Conservation (phyloP, 1,140 invertebrate species). For the Caenorhabditis latens region DNA sequence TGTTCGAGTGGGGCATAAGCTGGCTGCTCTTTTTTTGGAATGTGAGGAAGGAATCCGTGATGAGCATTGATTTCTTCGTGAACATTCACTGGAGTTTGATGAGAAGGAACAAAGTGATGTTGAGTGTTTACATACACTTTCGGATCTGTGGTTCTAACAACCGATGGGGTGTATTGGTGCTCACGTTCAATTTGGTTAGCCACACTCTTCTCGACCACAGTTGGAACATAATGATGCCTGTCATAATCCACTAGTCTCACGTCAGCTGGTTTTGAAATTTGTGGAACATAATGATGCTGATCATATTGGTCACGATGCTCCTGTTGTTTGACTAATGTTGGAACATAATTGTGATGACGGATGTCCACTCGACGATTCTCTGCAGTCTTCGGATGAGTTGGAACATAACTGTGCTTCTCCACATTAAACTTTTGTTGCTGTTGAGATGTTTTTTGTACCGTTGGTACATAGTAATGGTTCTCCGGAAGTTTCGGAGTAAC, state of each 20-base stretch:
- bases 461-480: constrained; percentile 9
- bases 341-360: constrained; percentile 9
- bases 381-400: neutral
- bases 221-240: constrained; percentile 24
- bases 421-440: neutral
- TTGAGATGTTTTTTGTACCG: neutral
- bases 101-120: constrained; percentile 4
- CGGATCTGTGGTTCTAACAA: neutral
- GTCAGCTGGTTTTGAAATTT: constrained; percentile 14
- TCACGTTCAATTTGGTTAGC: neutral
- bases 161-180: neutral
- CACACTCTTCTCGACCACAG: neutral
- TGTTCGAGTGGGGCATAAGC: neutral
- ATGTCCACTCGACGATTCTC: constrained; percentile 35
- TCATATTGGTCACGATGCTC: constrained; percentile 29
- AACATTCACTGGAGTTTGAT: neutral
- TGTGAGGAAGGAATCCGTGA: constrained; percentile 15
- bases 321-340: constrained; percentile 27
- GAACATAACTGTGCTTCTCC: constrained; percentile 28
- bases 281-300: constrained; percentile 47
- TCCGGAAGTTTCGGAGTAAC: neutral
- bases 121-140: neutral
- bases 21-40: neutral
- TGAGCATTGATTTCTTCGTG: neutral
- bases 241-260: neutral